Evolutionary conservation across 2,797 vertebrate species (phyloP), one percentile per base, ranked within the genome.

Genomic region (Coluber constrictor): DNA sequence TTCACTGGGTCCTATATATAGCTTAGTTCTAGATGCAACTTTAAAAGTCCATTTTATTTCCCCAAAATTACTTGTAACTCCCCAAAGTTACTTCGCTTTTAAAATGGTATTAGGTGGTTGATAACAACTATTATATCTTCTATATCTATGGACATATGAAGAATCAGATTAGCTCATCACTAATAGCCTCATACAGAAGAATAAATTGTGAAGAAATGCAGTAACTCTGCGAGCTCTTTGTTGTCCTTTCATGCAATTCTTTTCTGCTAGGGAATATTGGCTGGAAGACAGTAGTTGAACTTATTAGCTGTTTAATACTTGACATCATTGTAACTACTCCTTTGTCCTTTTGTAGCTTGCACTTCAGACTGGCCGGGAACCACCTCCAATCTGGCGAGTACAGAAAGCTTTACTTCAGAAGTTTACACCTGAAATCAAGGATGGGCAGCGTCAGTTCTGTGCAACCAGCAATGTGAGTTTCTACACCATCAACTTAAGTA

Each of bases 381-480:
- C 99, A 0, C 99, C 99, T 0, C 98, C 99, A 59, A 99, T 99
- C 94, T 99, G 99, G 99, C 97, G 99, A 37, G 99, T 99, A 74
- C 99, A 99, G 97, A 99, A 99, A 97, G 99, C 99, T 1, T 97
- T 99, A 93, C 97, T 99, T 90, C 99, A 99, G 98, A 99, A 99
- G 93, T 99, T 99, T 97, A 98, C 98, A 92, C 99, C 99, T 0
- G 99, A 99, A 97, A 99, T 99, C 97, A 99, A 99, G 97, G 99
- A 99, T 1, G 99, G 99, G 59, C 99, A 99, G 96, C 98, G 99
- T 29, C 99, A 99, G 97, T 99, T 99, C 96, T 99, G 99, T 56
- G 98, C 99, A 93, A 99, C 99, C 60, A 99, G 99, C 98, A 99
- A 99, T 0, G 99, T 99, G 97, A 99, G 98, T 98, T 94, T 70